These are phyloP conservation scores for Ellobium chinense DNA, from an alignment of 2,888 invertebrate species.

Conservation along the genomic window DNA sequence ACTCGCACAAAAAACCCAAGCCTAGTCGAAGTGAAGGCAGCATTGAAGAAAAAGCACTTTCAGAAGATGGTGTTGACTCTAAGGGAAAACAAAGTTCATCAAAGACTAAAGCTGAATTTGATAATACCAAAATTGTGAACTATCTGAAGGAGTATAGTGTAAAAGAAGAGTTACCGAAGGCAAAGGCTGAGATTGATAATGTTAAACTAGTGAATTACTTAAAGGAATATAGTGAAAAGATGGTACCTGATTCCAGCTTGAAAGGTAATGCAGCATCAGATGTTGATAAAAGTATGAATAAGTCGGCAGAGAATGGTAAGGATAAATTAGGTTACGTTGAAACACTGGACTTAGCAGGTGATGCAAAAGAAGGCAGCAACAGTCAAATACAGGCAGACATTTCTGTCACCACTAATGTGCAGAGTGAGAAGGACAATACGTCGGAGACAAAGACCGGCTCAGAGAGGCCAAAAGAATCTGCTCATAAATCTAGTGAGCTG, in stretches of 20 bases:
- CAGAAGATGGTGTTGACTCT: background rate
- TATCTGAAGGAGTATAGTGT: constrained; percentile 33
- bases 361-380: no score
- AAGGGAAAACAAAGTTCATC: background rate
- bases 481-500: no score
- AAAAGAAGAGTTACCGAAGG: constrained; percentile 11
- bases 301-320: no score
- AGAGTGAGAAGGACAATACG: no score
- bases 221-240: constrained; percentile 34
- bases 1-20: background rate
- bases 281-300: no score
- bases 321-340: no score
- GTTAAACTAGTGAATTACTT: constrained; percentile 25
- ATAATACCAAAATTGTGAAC: constrained; percentile 16
- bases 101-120: background rate
- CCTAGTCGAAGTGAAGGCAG: background rate
- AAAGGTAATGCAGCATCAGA: background rate
- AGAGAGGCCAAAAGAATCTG: no score
- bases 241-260: background rate
- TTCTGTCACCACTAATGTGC: no score
- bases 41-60: background rate
- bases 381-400: no score
- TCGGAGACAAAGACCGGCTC: no score
- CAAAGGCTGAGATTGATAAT: constrained; percentile 20
- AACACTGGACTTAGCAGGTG: no score